Evolutionary conservation across 2,797 vertebrate genomes (phyloP), one percentile per base, ranked within the genome.

Genomic region (Galaxias olidus): DNA sequence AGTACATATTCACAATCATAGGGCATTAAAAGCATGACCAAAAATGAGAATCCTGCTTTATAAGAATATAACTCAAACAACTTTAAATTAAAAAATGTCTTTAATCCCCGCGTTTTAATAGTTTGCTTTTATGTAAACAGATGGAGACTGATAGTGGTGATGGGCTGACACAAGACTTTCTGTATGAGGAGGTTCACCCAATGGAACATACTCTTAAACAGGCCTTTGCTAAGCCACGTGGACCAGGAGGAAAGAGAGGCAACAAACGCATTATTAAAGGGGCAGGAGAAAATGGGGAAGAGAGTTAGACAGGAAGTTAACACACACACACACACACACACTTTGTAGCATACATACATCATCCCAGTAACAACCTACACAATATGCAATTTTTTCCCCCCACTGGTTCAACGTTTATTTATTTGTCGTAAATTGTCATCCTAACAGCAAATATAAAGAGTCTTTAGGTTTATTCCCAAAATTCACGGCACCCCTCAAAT

Each of bases 101-200:
- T 30, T 30, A 2, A 30, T 1, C 50, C 9, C 14, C 4, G 9
- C 11, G 4, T 52, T 41, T 17, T 59, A 15, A 51, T 17, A 30
- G 30, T 45, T 14, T 64, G 57, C 54, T 44, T 52, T 1, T 72
- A 4, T 75, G 45, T 46, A 59, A 66, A 1, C 85, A 96, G 98
- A 95, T 99, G 14, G 98, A 99, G 90, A 97, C 98, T 4, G 98
- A 96, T 0, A 94, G 94, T 0, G 97, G 98, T 0, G 93, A 96
- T 0, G 94, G 96, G 76, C 91, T 99, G 84, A 99, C 97, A 0
- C 94, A 95, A 0, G 95, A 98, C 68, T 98, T 98, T 83, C 92
- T 99, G 68, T 98, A 98, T 0, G 97, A 99, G 2, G 98, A 98
- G 85, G 95, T 99, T 51, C 97, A 99, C 79, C 97, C 97, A 17